Percentiles rank a stretch among this genome's conserved stretches.
Evolutionary conservation across 1,140 invertebrate species (phyloP).

Genomic region (Zaprionus inermis): DNA sequence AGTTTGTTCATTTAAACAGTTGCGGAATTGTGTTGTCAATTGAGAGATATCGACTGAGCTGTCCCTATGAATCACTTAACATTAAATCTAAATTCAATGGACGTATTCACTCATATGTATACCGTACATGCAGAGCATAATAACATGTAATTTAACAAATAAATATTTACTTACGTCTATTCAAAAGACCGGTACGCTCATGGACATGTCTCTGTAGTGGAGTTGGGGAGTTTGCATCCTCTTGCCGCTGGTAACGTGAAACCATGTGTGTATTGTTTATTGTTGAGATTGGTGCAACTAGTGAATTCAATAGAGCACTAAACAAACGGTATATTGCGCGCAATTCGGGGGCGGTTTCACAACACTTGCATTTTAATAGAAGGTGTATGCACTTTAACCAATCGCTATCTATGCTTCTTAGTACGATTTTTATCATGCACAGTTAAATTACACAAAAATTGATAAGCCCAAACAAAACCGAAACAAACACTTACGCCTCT

Average conservation of each 20-base stretch:
- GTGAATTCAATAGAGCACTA: slow-evolving; percentile 10
- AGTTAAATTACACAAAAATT: slow-evolving; percentile 24
- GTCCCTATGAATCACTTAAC: neutral
- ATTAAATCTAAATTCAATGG: neutral
- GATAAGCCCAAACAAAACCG: slow-evolving; percentile 40
- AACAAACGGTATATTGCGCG: slow-evolving; percentile 11
- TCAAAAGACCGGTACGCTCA: slow-evolving; percentile 32
- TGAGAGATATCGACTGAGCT: neutral
- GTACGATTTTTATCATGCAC: neutral
- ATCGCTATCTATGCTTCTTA: neutral
- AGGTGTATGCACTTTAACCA: neutral
- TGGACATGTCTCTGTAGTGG: neutral
- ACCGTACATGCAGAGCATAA: no score
- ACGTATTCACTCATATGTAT: neutral
- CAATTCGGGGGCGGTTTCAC: slow-evolving; percentile 7
- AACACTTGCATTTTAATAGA: slow-evolving; percentile 5
- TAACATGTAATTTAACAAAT: neutral
- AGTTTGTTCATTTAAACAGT: neutral
- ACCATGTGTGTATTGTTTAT: slow-evolving; percentile 35
- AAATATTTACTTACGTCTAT: slow-evolving; percentile 29
- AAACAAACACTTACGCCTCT: slow-evolving; percentile 25
- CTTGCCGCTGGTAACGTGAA: slow-evolving; percentile 38
- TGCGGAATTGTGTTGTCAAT: neutral
- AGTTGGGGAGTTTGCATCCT: slow-evolving; percentile 33
- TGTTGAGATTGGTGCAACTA: slow-evolving; percentile 30